Base-by-base conservation (phyloP, 2,888 invertebrate species). In the Campopleginae sp. region DNA sequence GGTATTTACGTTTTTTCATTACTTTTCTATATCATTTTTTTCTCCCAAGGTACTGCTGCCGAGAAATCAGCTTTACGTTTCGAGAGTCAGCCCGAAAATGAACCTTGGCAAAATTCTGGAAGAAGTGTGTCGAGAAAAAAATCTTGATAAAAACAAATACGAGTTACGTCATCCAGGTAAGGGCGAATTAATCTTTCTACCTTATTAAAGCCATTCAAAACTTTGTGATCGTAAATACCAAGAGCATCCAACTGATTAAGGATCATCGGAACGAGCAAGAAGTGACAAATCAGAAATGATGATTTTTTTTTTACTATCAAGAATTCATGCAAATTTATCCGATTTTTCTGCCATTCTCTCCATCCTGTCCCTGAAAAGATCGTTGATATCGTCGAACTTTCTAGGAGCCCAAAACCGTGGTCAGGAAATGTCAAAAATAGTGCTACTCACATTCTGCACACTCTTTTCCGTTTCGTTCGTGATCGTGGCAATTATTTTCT, bases 91-190 rank as follows among this genome's bases (percentile, higher is more conserved):
- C 87, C 96, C 96, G 17, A 95, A 96, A 88, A 96, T 96, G 72
- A 94, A 95, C 42, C 94, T 98, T 44, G 95, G 95, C 61, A 96
- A 97, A 86, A 95, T 98, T 75, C 95, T 97, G 89, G 94, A 95
- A 81, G 95, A 96, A 92, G 96, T 97, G 17, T 97, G 97, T 91
- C 95, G 95, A 72, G 97, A 97, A 91, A 97, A 97, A 93, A 95
- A 96, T 92, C 94, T 97, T 90, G 97, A 97, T 92, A 94, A 95
- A 33, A 93, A 94, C 77, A 96, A 96, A 92, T 97, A 97, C 93
- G 96, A 96, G 93, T 95, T 97, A 88, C 95, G 97, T 87, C 96
- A 97, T 95, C 97, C 97, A 93, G 96, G 96, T 96, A 91, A 94
- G 93, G 90, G 46, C 17, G 19, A 74, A 75, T 33, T 38, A n/a